These are phyloP conservation scores for Polyergus mexicanus DNA, from an alignment of 1,140 invertebrate species.

Conservation along the genomic window DNA sequence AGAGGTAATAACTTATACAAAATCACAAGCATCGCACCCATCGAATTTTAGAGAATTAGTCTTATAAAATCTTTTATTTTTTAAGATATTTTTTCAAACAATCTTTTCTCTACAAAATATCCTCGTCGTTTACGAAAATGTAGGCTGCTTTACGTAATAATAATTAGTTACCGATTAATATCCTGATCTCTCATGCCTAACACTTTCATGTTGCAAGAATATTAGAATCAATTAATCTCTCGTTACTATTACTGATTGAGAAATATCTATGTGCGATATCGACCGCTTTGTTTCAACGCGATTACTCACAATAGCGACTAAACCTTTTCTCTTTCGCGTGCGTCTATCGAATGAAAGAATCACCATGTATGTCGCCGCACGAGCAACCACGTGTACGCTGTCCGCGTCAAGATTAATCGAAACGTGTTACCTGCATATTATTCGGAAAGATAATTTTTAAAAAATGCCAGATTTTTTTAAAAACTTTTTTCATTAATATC, in stretches of 20 bases:
- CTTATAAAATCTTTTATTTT: too few species aligned
- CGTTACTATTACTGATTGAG: not conserved
- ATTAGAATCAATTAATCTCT: not conserved
- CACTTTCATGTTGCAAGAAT: not conserved
- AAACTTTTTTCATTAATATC: not conserved
- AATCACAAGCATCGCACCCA: not conserved
- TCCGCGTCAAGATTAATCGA: conserved; percentile 60
- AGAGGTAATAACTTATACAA: conserved; percentile 61
- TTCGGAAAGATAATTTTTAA: not conserved
- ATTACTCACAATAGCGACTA: not conserved
- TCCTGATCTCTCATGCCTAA: not conserved
- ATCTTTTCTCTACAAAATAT: too few species aligned
- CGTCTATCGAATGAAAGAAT: conserved; percentile 37
- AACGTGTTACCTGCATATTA: conserved; percentile 23
- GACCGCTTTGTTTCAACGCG: not conserved
- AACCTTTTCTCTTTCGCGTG: conserved; percentile 13
- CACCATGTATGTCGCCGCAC: conserved; percentile 13
- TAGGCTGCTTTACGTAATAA: not conserved
- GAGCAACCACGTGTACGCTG: conserved; percentile 10
- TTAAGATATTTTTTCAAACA: too few species aligned
- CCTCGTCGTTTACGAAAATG: too few species aligned
- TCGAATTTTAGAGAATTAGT: too few species aligned
- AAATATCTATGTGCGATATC: not conserved
- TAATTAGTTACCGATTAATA: not conserved
- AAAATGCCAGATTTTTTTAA: not conserved